Percentiles rank a stretch among this genome's conserved stretches.
Conservation (phyloP, 1,140 invertebrate species). For the Drosophila bocki region DNA sequence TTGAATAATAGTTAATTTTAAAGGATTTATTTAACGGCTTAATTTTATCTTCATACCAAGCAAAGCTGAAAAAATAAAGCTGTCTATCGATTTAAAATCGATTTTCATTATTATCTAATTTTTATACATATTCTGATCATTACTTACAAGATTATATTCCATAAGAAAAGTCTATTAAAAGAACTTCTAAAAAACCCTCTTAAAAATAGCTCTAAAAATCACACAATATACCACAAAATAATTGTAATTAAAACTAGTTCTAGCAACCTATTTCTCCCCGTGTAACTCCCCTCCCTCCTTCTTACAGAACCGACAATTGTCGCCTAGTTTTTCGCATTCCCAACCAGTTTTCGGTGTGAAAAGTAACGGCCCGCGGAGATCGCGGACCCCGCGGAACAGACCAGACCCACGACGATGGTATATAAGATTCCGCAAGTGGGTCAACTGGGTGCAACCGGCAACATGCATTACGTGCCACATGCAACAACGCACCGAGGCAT, state of each 20-base stretch:
- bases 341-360: slow-evolving; percentile 76
- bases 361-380: slow-evolving; percentile 58
- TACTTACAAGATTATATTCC: too few species aligned
- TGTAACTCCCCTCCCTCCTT: not conserved
- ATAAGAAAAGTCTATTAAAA: not conserved
- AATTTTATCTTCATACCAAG: not conserved
- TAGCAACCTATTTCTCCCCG: not conserved
- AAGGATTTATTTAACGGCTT: not conserved
- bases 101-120: not conserved
- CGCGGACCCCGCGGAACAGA: not conserved
- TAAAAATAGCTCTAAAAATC: too few species aligned
- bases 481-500: slow-evolving; percentile 61
- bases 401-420: slow-evolving; percentile 7
- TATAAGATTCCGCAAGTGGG: slow-evolving; percentile 66
- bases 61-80: too few species aligned
- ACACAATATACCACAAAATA: not conserved
- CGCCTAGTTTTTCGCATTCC: slow-evolving; percentile 64
- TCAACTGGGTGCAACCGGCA: slow-evolving; percentile 39
- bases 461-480: slow-evolving; percentile 60
- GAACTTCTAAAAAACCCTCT: not conserved
- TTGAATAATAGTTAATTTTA: not conserved
- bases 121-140: not conserved
- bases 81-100: too few species aligned
- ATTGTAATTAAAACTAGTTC: not conserved
- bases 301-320: slow-evolving; percentile 54